phyloP scores from a whole-genome alignment of 2,113 vertebrate species.

The Hystrix cristata region DNA sequence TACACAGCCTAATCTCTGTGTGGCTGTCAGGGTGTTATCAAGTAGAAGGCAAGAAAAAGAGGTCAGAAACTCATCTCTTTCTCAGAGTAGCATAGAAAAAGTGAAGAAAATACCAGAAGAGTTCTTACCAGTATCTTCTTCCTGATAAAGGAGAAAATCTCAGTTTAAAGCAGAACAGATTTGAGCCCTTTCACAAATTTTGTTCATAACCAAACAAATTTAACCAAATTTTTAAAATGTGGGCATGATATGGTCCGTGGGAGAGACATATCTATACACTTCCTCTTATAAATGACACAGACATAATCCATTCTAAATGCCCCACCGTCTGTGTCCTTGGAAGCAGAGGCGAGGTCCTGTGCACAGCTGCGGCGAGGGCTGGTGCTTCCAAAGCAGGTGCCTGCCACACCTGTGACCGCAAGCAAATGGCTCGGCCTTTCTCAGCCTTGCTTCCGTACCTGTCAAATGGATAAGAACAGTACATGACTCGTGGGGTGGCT shows the following conservation, averaged over 20 bases:
- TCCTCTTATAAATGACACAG: neutral
- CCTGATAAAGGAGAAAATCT: constrained; percentile 27
- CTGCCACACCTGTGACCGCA: neutral
- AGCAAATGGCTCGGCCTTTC: neutral
- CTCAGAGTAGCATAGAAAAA: constrained; percentile 70
- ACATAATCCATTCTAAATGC: neutral
- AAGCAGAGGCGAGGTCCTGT: neutral
- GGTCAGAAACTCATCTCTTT: constrained; percentile 71
- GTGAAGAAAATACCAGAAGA: constrained; percentile 60
- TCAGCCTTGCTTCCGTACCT: neutral
- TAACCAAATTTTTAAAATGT: neutral
- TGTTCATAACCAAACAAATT: neutral
- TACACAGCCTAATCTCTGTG: constrained; percentile 69
- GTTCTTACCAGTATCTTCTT: constrained; percentile 46
- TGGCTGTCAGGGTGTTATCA: constrained; percentile 72
- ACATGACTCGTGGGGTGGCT: neutral
- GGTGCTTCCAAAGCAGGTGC: neutral
- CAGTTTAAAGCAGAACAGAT: neutral
- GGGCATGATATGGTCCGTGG: neutral
- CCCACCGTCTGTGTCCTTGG: neutral
- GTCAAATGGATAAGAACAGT: neutral
- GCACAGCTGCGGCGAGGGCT: neutral
- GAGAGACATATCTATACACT: neutral
- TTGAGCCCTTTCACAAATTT: constrained; percentile 45
- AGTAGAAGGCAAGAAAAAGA: constrained; percentile 72